Evolutionary conservation across 2,797 vertebrate species (phyloP).

Genomic region (Gallirallus australis): DNA sequence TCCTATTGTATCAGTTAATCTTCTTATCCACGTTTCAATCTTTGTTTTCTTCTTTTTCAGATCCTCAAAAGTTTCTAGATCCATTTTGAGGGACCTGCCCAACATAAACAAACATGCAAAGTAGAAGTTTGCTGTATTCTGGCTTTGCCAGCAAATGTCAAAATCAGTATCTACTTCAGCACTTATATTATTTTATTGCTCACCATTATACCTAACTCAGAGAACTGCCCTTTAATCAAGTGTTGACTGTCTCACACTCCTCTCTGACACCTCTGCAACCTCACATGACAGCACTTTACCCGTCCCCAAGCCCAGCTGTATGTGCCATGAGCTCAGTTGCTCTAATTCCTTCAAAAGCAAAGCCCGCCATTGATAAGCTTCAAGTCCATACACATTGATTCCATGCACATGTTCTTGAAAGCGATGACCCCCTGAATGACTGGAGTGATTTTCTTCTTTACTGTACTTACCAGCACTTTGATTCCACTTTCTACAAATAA

Average conservation of each 20-base stretch:
- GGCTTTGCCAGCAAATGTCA: background rate
- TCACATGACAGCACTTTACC: background rate
- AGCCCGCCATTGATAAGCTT: background rate
- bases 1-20: background rate
- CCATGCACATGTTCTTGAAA: accelerated
- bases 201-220: background rate
- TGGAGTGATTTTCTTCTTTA: background rate
- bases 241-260: background rate
- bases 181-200: background rate
- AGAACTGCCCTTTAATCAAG: background rate
- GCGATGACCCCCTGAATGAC: background rate
- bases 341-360: background rate
- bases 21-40: background rate
- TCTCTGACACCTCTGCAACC: background rate
- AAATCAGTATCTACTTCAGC: background rate
- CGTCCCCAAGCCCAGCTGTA: background rate
- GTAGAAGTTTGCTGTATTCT: background rate
- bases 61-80: background rate
- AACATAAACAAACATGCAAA: background rate
- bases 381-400: background rate
- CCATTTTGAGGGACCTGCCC: background rate
- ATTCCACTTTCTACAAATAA: background rate
- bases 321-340: background rate
- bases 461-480: background rate
- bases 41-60: background rate